phyloP scores from a whole-genome alignment of 1,140 invertebrate species.

The Drosophila ficusphila region DNA sequence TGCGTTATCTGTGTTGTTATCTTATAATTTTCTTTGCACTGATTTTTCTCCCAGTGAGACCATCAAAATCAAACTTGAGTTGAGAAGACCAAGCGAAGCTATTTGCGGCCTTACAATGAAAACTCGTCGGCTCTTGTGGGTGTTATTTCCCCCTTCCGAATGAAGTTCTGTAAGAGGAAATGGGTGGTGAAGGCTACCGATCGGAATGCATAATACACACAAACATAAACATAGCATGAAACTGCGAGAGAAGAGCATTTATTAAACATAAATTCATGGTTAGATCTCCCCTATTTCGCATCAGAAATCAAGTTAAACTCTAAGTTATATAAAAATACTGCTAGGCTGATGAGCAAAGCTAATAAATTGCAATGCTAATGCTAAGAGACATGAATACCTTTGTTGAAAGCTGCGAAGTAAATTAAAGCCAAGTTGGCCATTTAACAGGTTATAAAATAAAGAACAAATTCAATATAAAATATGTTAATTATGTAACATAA shows the following conservation, averaged over 20 bases:
- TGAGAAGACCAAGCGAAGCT: constrained; percentile 18
- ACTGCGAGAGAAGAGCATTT: constrained; percentile 33
- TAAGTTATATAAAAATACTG: neutral
- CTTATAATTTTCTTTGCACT: no score
- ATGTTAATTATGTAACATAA: no score
- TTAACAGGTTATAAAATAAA: no score
- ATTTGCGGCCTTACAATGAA: constrained; percentile 41
- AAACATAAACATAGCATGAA: constrained; percentile 11
- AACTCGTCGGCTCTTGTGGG: constrained; percentile 29
- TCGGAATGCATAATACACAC: constrained; percentile 64
- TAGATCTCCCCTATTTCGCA: neutral
- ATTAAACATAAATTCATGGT: constrained; percentile 74
- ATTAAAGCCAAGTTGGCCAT: no score
- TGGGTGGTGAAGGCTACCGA: constrained; percentile 37
- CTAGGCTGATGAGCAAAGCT: neutral
- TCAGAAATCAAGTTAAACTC: constrained; percentile 61
- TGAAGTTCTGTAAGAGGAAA: neutral
- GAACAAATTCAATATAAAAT: no score
- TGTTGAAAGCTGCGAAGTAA: no score
- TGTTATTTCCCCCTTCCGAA: constrained; percentile 15
- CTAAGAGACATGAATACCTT: neutral
- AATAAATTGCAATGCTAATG: neutral
- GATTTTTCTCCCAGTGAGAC: constrained; percentile 12
- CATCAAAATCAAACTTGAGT: constrained; percentile 39
- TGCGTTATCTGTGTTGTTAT: neutral